Base-by-base conservation (phyloP, 2,113 vertebrate species). In the Synchiropus splendidus region DNA sequence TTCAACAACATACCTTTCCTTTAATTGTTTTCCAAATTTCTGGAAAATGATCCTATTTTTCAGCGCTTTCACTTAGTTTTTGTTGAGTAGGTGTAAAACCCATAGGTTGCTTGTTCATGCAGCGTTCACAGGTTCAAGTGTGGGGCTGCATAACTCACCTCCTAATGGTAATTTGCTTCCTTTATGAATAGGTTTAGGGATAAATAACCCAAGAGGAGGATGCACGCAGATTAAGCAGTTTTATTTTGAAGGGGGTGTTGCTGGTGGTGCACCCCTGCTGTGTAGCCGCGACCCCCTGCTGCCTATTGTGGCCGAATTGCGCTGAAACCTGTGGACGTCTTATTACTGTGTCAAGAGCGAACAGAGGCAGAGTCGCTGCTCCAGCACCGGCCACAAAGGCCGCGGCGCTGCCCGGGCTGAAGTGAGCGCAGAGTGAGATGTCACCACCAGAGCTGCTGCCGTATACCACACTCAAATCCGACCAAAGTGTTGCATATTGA, bases 401-500 rank as follows among this genome's bases (percentile, higher is more conserved):
- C 51, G 39, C 36, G 14, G 45, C n/a, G n/a, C n/a, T n/a, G n/a
- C 59, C 48, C 12, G 15, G 49, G 58, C 36, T 5, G 48, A 48
- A 48, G 62, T 38, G 4, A 1, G 13, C 45, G 45, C 33, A 56
- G 54, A 79, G 75, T 74, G 63, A 75, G 71, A 73, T 69, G 75
- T 71, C 77, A 70, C 54, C 49, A 37, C 48, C 58, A 46, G 39
- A 32, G 68, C 63, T 45, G 21, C 51, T 38, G 56, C 51, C 67
- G 27, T 67, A 51, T 58, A 65, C 56, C 70, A 69, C 72, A 52
- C 68, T 69, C 61, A 54, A 46, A 53, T 59, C 48, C 36, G 6
- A 64, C 61, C 58, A 45, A 39, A 50, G 51, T 38, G 62, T 64
- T 48, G 64, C 70, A 82, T 78, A 72, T 71, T 77, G 61, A 80